These are phyloP conservation scores for Catharus fuscescens DNA, from an alignment of 2,113 vertebrate species.

Conservation along the genomic window DNA sequence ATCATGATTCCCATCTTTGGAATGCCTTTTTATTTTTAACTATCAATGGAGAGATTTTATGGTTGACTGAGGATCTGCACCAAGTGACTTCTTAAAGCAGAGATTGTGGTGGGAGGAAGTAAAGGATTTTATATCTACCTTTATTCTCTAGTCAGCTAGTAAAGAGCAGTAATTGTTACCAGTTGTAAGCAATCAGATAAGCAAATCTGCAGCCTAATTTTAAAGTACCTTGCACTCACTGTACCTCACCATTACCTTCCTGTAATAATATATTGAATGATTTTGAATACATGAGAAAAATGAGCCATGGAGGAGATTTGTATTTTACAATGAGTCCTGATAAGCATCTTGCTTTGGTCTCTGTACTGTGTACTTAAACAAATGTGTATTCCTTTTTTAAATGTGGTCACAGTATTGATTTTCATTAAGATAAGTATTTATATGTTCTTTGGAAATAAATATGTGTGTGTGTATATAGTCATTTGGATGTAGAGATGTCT, in stretches of 20 bases:
- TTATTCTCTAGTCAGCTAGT: background rate
- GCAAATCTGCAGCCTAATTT: background rate
- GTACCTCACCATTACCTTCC: background rate
- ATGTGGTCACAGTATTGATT: background rate
- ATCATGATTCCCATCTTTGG: background rate
- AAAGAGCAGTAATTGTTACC: background rate
- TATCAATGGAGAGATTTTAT: background rate
- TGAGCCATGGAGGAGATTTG: background rate
- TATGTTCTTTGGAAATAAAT: background rate
- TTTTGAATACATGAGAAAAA: background rate
- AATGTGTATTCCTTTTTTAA: background rate
- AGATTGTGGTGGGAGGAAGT: background rate
- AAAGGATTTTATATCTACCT: background rate
- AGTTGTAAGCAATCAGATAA: background rate
- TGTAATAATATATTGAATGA: background rate
- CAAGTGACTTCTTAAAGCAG: background rate
- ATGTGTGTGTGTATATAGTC: background rate
- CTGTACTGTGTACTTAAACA: background rate
- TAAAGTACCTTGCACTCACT: background rate
- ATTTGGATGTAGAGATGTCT: background rate
- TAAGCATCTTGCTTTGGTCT: background rate
- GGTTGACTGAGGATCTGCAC: background rate
- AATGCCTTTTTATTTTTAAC: background rate
- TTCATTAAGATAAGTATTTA: background rate
- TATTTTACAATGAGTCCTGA: background rate